Percentiles rank a stretch among this genome's conserved stretches.
These are phyloP conservation scores for Drosophila austrosaltans DNA, from an alignment of 2,888 invertebrate genomes.

Conservation along the genomic window DNA sequence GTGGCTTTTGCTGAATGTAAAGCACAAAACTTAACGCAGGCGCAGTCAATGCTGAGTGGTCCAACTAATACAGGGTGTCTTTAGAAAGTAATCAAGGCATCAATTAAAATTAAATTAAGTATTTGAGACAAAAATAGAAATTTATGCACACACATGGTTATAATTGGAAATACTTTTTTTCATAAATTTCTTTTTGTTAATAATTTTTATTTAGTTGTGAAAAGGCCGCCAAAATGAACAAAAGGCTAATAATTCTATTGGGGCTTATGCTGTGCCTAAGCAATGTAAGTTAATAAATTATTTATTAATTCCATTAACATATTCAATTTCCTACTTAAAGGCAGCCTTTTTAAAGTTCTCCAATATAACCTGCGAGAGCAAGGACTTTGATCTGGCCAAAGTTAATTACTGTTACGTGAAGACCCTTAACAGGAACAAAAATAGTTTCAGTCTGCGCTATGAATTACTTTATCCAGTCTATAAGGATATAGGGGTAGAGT, in stretches of 20 bases:
- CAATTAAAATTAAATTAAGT: neutral
- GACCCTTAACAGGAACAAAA: neutral
- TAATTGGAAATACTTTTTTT: neutral
- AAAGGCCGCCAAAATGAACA: neutral
- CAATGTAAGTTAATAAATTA: neutral
- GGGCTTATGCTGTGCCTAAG: neutral
- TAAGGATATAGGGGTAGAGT: neutral
- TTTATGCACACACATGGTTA: neutral
- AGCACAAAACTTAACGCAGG: slow-evolving; percentile 1
- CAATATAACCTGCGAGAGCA: slow-evolving; percentile 1
- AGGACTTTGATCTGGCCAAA: neutral
- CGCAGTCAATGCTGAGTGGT: neutral
- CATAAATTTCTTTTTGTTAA: neutral
- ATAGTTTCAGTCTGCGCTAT: neutral
- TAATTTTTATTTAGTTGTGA: neutral
- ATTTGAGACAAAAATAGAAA: neutral
- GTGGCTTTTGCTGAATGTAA: slow-evolving; percentile 6
- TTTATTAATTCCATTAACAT: neutral
- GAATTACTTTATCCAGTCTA: slow-evolving; percentile 1
- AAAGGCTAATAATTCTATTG: neutral
- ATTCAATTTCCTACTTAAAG: neutral
- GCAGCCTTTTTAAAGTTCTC: neutral
- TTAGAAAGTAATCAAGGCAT: neutral
- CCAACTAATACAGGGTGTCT: neutral
- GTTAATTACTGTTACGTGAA: neutral